Evolutionary conservation across 92 coral and sea anemone genomes (phyloP).

Genomic region (Pocillopora grandis): DNA sequence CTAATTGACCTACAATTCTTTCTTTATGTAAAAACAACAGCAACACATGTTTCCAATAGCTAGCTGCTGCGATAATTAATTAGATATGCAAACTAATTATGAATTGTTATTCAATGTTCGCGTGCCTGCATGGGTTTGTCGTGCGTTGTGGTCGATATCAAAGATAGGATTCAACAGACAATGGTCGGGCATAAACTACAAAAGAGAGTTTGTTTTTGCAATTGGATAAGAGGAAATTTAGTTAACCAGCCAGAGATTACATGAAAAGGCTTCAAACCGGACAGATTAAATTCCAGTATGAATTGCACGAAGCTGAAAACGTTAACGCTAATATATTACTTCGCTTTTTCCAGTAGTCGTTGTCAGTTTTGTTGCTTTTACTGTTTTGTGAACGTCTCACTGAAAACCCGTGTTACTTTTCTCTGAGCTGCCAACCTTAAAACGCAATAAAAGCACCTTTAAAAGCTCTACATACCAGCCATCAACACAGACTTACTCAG

Average conservation of each 20-base stretch:
- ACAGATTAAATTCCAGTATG: too few species aligned
- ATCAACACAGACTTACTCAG: not conserved
- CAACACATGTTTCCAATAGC: not conserved
- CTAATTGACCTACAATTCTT: not conserved
- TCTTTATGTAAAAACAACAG: not conserved
- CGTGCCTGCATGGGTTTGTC: conserved; percentile 16
- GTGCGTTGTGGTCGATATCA: not conserved
- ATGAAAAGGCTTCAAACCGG: not conserved
- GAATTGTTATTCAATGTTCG: conserved; percentile 21
- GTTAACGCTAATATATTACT: too few species aligned
- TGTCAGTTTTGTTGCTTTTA: too few species aligned
- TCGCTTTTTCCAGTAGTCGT: too few species aligned
- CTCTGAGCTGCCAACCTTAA: too few species aligned
- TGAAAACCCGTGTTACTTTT: too few species aligned
- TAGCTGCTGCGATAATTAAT: conserved; percentile 1
- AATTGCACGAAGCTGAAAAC: too few species aligned
- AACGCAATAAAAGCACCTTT: not conserved
- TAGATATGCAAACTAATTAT: conserved; percentile 12
- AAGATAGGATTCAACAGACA: not conserved
- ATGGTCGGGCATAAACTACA: not conserved
- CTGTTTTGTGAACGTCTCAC: too few species aligned
- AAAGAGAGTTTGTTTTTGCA: not conserved
- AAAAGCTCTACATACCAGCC: not conserved
- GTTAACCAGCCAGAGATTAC: not conserved
- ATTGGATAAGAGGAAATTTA: not conserved